These are phyloP conservation scores for Anneissia japonica DNA, from an alignment of 35 echinoderm and acorn worm species.

Conservation along the genomic window DNA sequence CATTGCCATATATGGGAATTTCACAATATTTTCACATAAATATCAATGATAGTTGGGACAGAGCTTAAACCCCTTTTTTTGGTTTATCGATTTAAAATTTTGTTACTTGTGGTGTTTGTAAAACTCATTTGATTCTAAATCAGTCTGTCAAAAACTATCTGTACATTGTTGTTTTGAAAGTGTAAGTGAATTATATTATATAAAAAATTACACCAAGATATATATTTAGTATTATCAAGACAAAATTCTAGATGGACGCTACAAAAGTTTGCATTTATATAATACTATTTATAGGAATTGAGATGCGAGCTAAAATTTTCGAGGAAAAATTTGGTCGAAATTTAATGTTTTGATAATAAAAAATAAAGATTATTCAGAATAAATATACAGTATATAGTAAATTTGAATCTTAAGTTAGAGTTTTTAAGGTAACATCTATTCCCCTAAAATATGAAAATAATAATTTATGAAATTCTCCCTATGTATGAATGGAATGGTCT, in stretches of 20 bases:
- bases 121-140: background rate
- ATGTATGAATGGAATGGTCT: background rate
- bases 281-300: background rate
- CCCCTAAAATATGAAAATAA: too few species aligned
- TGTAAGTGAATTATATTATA: background rate
- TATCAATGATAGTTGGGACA: too few species aligned
- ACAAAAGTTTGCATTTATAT: background rate
- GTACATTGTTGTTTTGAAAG: background rate
- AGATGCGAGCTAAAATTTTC: background rate
- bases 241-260: background rate
- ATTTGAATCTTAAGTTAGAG: background rate
- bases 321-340: background rate
- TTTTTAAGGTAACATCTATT: too few species aligned
- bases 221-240: background rate
- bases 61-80: too few species aligned
- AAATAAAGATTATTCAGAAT: background rate
- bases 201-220: too few species aligned
- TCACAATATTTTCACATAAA: too few species aligned
- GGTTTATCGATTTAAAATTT: too few species aligned
- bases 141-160: background rate
- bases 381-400: background rate
- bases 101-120: too few species aligned
- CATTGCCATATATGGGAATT: too few species aligned
- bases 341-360: background rate
- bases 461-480: background rate